phyloP scores from a whole-genome alignment of 2,113 vertebrate species.

The Antechinus flavipes region DNA sequence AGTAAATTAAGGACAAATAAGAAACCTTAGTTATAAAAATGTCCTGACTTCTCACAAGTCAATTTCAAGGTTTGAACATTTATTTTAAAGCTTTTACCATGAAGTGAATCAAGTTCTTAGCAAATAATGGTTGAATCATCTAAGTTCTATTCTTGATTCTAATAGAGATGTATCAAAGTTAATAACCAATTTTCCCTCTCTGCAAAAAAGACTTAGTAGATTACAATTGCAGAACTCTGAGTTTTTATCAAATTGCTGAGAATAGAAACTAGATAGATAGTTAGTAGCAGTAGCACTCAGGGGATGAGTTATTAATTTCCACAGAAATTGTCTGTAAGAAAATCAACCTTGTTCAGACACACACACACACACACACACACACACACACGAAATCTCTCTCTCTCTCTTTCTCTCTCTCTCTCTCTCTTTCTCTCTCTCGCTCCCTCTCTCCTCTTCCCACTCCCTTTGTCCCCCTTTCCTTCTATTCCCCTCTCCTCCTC shows the following conservation, averaged over 20 bases:
- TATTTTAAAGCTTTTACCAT: neutral
- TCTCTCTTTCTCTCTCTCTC: no score
- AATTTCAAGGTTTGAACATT: neutral
- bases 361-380: no score
- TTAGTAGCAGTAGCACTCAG: neutral
- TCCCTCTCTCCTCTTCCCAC: no score
- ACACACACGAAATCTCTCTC: no score
- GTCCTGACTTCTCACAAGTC: slow-evolving; percentile 27
- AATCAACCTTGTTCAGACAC: neutral
- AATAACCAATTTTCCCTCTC: neutral
- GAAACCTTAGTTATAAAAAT: slow-evolving; percentile 35
- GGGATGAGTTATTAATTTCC: neutral
- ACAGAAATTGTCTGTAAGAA: neutral
- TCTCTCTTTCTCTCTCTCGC: no score
- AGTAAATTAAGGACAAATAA: slow-evolving; percentile 73
- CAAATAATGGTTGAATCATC: slow-evolving; percentile 21
- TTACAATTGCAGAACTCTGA: neutral
- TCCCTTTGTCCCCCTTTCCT: no score
- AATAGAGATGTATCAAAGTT: neutral
- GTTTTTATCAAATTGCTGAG: slow-evolving; percentile 8
- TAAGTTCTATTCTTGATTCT: neutral
- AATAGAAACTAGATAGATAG: neutral
- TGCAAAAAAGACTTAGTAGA: slow-evolving; percentile 25
- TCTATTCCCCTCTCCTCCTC: no score
- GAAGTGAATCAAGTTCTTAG: neutral